These are phyloP conservation scores for Phoenicopterus ruber DNA, from an alignment of 2,113 vertebrate genomes.

Conservation along the genomic window DNA sequence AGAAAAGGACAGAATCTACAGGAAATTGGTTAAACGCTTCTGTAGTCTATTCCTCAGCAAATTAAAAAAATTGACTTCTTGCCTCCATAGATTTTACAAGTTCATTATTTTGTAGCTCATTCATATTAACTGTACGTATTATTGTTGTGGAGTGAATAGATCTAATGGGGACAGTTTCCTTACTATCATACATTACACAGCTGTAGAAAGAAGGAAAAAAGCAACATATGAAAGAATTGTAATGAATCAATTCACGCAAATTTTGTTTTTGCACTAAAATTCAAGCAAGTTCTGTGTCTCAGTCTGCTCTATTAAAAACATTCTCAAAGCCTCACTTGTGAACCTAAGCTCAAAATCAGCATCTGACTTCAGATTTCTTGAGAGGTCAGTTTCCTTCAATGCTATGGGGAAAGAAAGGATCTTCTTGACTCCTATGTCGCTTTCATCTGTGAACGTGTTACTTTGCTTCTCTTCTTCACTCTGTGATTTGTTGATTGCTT, in stretches of 20 bases:
- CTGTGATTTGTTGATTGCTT: background rate
- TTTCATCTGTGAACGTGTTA: background rate
- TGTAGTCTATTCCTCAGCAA: background rate
- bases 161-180: background rate
- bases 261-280: background rate
- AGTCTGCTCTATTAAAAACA: background rate
- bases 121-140: background rate
- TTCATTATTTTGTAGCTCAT: slow-evolving; percentile 1
- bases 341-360: background rate
- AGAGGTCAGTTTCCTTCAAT: background rate
- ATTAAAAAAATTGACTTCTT: background rate
- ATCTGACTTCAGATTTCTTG: background rate
- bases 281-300: background rate
- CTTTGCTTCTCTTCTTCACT: background rate
- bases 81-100: background rate
- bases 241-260: background rate
- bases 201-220: background rate
- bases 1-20: background rate
- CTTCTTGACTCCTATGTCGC: background rate
- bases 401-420: background rate
- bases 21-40: background rate
- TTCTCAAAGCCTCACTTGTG: background rate
- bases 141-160: background rate
- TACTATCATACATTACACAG: background rate
- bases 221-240: background rate